Evolutionary conservation across 2,113 vertebrate genomes (phyloP).

Genomic region (Porphyrio hochstetteri): DNA sequence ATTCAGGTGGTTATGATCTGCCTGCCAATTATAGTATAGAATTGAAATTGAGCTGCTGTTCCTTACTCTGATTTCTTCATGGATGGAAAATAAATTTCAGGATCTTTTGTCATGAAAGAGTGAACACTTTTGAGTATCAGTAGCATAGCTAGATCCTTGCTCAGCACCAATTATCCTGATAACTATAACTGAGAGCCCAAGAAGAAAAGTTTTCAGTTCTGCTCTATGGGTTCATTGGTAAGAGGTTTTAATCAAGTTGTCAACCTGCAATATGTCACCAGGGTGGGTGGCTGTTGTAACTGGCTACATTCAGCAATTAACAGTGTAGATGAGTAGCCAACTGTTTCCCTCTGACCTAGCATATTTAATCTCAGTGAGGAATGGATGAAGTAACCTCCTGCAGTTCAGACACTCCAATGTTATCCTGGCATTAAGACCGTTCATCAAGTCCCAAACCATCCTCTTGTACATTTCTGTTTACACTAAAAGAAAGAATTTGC

Average conservation of each 20-base stretch:
- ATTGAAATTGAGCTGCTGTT: neutral
- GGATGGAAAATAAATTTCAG: neutral
- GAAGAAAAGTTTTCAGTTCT: neutral
- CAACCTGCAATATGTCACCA: neutral
- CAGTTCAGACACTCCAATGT: fast-evolving
- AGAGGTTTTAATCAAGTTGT: neutral
- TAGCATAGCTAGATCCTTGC: neutral
- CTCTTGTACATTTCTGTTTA: neutral
- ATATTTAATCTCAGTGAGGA: neutral
- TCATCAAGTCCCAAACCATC: neutral
- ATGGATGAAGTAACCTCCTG: neutral
- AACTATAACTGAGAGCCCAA: neutral
- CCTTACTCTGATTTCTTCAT: neutral
- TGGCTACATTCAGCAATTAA: neutral
- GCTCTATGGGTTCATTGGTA: neutral
- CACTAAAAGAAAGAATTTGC: neutral
- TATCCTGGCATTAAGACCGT: neutral
- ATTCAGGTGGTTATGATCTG: neutral
- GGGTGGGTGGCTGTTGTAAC: neutral
- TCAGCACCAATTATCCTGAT: neutral
- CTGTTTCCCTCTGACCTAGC: neutral
- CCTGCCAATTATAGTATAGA: neutral
- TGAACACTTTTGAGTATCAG: neutral
- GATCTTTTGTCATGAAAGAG: neutral
- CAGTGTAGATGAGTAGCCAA: neutral